Evolutionary conservation across 1,140 invertebrate species (phyloP), one percentile per base, ranked within the genome.

Genomic region (Calephelis virginiensis): DNA sequence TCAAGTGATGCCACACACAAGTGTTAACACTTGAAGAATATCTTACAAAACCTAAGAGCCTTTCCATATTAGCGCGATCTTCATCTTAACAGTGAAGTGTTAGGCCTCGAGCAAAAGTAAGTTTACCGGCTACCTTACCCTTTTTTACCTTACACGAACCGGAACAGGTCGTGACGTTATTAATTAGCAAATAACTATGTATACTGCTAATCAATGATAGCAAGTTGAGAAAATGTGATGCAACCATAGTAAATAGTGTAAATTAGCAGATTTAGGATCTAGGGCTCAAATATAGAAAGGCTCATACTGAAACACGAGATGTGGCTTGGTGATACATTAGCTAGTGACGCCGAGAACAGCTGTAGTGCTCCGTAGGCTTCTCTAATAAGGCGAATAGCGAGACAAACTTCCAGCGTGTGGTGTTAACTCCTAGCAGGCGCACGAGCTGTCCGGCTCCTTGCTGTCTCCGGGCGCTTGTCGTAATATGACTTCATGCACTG

Each of bases 401-500:
- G 56, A 59, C 56, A 59, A 59, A 59, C 37, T 59, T 59, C 53
- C 53, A 59, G 53, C 40, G 5, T 43, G 40, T 59, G 53, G 28
- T 59, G 53, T 12, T 37, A 38, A 38, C 65, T 56, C 56, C 69
- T 94, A 98, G 92, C 97, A 98, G 92, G 96, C 95, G 94, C 97
- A 98, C 87, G 96, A 96, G 85, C 96, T 96, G 92, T 98, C 97
- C 79, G 95, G 94, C 91, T 97, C 96, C 94, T 96, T 96, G 81
- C 94, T 95, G 93, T 99, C 97, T 80, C 96, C 96, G 74, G 97
- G 97, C 83, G 97, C 97, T 86, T 99, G 97, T 94, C 98, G 97
- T 87, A 99, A 95, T 89, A 98, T 96, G 92, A 99, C 97, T 94
- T 99, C 98, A 94, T 98, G 97, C 97, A 99, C 97, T 98, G 87